Evolutionary conservation across 1,140 invertebrate species (phyloP).

Genomic region (Temnothorax curvispinosus): DNA sequence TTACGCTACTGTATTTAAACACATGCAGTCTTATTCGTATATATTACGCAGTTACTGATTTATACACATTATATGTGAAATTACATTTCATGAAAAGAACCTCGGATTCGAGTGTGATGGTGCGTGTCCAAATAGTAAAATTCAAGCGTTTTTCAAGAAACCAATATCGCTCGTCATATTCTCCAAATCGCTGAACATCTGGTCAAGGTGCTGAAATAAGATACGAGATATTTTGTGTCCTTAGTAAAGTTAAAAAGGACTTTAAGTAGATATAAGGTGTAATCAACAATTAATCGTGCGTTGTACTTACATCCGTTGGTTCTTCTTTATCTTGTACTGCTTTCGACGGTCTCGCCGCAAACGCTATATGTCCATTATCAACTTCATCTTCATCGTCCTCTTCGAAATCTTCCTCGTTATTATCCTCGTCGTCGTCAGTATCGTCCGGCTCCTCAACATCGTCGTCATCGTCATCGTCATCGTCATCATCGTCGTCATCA

Average conservation of each 20-base stretch:
- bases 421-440: constrained; percentile 71
- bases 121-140: not conserved
- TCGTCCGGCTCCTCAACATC: constrained; percentile 75
- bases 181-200: constrained; percentile 82
- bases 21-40: constrained; percentile 71
- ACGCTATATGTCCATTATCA: constrained; percentile 29
- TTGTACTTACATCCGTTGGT: constrained; percentile 77
- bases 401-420: constrained; percentile 72
- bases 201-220: constrained; percentile 81
- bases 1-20: constrained; percentile 64
- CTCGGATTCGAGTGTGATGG: not conserved
- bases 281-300: not conserved
- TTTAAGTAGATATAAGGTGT: not conserved
- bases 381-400: constrained; percentile 54
- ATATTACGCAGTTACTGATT: constrained; percentile 61
- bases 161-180: constrained; percentile 80
- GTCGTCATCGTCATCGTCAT: constrained; percentile 76
- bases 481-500: constrained; percentile 78
- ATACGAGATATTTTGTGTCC: constrained; percentile 4
- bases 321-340: constrained; percentile 48
- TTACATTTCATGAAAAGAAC: constrained; percentile 51
- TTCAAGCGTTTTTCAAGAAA: constrained; percentile 59
- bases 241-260: not conserved
- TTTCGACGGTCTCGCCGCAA: constrained; percentile 30
- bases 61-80: constrained; percentile 70